Base-by-base conservation (phyloP, 2,113 vertebrate species). In the Corythoichthys intestinalis region DNA sequence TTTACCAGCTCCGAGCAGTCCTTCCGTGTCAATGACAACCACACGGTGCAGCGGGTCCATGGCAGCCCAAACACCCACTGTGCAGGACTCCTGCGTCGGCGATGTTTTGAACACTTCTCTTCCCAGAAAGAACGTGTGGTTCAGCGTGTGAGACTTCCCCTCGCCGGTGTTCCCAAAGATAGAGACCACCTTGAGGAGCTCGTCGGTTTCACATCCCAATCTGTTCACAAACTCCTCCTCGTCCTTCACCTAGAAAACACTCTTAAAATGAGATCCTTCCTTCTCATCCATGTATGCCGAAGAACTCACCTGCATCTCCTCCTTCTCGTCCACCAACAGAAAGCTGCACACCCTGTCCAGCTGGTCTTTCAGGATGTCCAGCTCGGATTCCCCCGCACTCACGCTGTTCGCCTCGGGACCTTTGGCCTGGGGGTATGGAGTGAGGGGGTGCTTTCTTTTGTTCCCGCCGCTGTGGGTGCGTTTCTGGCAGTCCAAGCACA, bases 101-200 rank as follows among this genome's bases (percentile, higher is more conserved):
- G 96, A 98, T 0, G 97, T 99, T 90, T 95, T 94, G 88, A 99
- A 99, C 63, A 99, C 97, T 90, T 99, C 96, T 48, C 94, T 93
- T 41, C 96, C 97, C 52, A 95, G 93, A 89, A 98, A 99, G 84
- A 99, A 99, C 38, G 97, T 99, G 65, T 99, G 95, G 83, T 99
- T 99, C 59, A 99, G 94, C 39, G 96, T 99, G 86, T 99, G 95
- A 65, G 97, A 99, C 89, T 99, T 99, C 48, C 97, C 97, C 82
- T 99, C 97, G 13, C 97, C 97, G 0, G 97, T 99, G 88, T 99
- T 99, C 65, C 97, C 97, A 87, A 99, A 98, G 87, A 99, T 96
- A 65, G 97, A 98, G 78, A 99, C 94, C 79, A 99, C 97, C 84
- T 99, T 99, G 82, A 99, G 91, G 64, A 97, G 95, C 73, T 99